These are phyloP conservation scores for Isaurus tuberculatus DNA, from an alignment of 92 coral and sea anemone species.

Conservation along the genomic window DNA sequence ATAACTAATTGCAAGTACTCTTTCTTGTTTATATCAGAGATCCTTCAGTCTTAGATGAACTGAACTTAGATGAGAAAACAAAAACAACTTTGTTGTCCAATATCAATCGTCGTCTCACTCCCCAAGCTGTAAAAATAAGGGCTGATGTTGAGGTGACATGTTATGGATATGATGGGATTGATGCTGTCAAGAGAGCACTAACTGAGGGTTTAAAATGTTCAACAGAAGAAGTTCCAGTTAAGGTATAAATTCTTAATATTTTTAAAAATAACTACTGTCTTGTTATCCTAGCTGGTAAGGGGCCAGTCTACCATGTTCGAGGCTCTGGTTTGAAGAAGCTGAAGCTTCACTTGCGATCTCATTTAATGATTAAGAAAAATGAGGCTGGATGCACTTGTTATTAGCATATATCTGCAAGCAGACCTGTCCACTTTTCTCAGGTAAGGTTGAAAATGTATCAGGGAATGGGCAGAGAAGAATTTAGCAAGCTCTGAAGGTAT, in stretches of 20 bases:
- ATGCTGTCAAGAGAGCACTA: constrained; percentile 93
- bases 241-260: constrained; percentile 56
- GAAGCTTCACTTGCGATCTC: too few species aligned
- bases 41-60: constrained; percentile 84
- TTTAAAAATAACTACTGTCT: too few species aligned
- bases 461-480: too few species aligned
- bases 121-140: constrained; percentile 98
- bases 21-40: constrained; percentile 65
- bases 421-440: too few species aligned
- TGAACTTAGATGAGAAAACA: constrained; percentile 89
- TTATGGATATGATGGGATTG: constrained; percentile 97
- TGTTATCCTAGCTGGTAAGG: too few species aligned
- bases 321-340: too few species aligned
- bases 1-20: neutral
- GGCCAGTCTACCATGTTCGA: too few species aligned
- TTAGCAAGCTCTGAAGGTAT: too few species aligned
- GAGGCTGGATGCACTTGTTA: too few species aligned
- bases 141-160: constrained; percentile 98
- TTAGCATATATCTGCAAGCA: too few species aligned
- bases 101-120: constrained; percentile 94
- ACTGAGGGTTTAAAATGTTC: constrained; percentile 89
- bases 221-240: constrained; percentile 90
- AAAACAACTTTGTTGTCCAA: constrained; percentile 81
- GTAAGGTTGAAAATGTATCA: too few species aligned
- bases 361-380: too few species aligned